phyloP scores from a whole-genome alignment of 2,113 vertebrate genomes.

The Anseranas semipalmata region DNA sequence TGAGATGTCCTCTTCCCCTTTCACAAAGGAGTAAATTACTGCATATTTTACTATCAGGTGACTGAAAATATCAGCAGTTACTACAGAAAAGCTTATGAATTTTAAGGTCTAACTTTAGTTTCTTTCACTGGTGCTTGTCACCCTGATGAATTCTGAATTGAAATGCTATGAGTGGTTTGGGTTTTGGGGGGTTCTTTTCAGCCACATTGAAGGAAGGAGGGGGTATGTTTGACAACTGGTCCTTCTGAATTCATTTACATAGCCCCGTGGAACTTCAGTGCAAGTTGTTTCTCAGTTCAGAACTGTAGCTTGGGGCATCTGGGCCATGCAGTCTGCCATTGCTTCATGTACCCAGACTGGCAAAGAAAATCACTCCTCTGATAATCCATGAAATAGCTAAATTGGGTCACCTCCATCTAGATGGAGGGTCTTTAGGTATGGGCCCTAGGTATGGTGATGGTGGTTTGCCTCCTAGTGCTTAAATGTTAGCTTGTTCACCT shows the following conservation, averaged over 20 bases:
- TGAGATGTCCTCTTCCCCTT: accelerated
- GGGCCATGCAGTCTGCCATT: background rate
- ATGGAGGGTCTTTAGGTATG: background rate
- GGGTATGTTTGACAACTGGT: background rate
- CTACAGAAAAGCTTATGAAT: background rate
- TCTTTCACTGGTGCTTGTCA: background rate
- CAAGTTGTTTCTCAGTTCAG: background rate
- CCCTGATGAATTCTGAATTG: background rate
- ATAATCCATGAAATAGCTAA: accelerated
- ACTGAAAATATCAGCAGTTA: background rate
- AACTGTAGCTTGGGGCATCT: background rate
- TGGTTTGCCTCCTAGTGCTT: background rate
- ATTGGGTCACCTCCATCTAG: no score
- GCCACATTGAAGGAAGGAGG: background rate
- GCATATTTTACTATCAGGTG: accelerated
- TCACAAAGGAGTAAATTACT: no score
- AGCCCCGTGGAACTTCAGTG: background rate
- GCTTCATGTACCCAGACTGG: background rate
- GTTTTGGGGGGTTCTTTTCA: background rate
- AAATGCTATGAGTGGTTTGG: background rate
- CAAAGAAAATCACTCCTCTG: background rate
- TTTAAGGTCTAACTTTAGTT: background rate
- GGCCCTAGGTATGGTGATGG: background rate
- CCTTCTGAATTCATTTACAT: accelerated
- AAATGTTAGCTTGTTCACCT: background rate